Evolutionary conservation across 2,888 invertebrate genomes (phyloP), one percentile per base, ranked within the genome.

Genomic region (Syritta pipiens): DNA sequence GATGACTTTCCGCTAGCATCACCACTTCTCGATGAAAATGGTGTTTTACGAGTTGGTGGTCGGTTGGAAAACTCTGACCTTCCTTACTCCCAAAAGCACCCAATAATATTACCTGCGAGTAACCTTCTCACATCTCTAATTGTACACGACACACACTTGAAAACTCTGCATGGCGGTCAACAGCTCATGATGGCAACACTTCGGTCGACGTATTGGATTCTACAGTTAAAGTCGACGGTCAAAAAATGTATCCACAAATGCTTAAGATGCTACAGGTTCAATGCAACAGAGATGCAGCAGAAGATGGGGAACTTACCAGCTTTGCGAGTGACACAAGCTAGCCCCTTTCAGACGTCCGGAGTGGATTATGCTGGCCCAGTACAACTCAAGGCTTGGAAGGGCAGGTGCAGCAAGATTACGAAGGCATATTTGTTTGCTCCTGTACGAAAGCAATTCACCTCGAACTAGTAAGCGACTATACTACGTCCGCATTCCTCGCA

Each of bases 121-220:
- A 49, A 49, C 12, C 10, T 22, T 1, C 12, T 62, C 7, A 46
- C 32, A 3, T 22, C 32, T 2, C 51, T 60, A 2, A 37, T 72
- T 6, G 22, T 71, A n/a, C 60, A 53, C 12, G 32, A 48, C 12
- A 20, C n/a, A 9, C 72, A 63, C 46, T 6, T 72, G 12, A 72
- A 22, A 44, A 6, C 44, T 1, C 46, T 46, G 1, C 72, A 63
- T 63, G 63, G 62, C 2, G 60, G 60, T 9, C 62, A 37, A 10
- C 62, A 71, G 14, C 7, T 40, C 9, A 55, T 40, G 55, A 40
- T 19, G 24, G 26, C 55, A 10, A 17, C 37, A 10, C n/a, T 28
- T n/a, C 14, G 40, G 26, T 4, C 17, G 3, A 7, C 37, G 7
- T 40, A 17, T 28, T 55, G 26, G 19, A 40, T 55, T 4, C 10